Evolutionary conservation across 2,888 invertebrate species (phyloP).

Genomic region (Agrochola lychnidis): DNA sequence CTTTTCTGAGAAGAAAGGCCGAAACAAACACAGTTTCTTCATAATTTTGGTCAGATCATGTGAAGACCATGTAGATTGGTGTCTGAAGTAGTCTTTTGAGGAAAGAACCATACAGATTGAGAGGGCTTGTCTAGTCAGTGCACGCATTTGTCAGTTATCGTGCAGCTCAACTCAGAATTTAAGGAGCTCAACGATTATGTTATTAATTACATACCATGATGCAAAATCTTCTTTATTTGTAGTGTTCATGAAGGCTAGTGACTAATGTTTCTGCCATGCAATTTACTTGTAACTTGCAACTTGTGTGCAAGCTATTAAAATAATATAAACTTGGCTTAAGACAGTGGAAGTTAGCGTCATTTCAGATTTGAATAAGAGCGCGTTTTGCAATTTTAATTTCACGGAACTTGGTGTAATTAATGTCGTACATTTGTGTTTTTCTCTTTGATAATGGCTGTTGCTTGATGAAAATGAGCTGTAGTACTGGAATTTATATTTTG

Average conservation of each 20-base stretch:
- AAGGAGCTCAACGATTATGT: too few relatives aligned
- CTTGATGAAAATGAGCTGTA: constrained; percentile 22
- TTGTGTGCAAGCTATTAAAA: constrained; percentile 3
- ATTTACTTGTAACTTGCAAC: background rate
- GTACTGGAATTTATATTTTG: constrained; percentile 1
- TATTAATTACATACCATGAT: background rate
- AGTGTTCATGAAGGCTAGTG: background rate
- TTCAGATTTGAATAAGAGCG: constrained; percentile 49
- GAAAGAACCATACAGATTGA: too few relatives aligned
- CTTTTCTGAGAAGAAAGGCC: too few relatives aligned
- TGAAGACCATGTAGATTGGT: too few relatives aligned
- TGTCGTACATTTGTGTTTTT: constrained; percentile 44
- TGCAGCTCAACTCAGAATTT: too few relatives aligned
- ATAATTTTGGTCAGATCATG: too few relatives aligned
- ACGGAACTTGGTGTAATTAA: constrained; percentile 49
- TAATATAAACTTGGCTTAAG: constrained; percentile 40
- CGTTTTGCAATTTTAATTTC: constrained; percentile 55
- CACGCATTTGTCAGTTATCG: too few relatives aligned
- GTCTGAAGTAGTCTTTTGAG: too few relatives aligned
- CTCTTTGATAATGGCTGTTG: constrained; percentile 32
- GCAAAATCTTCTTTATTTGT: background rate
- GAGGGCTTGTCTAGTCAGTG: too few relatives aligned
- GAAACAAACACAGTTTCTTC: too few relatives aligned
- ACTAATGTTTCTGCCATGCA: background rate
- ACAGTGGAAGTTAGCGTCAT: constrained; percentile 54